Evolutionary conservation across 2,113 vertebrate genomes (phyloP).

Genomic region (Bufo bufo): DNA sequence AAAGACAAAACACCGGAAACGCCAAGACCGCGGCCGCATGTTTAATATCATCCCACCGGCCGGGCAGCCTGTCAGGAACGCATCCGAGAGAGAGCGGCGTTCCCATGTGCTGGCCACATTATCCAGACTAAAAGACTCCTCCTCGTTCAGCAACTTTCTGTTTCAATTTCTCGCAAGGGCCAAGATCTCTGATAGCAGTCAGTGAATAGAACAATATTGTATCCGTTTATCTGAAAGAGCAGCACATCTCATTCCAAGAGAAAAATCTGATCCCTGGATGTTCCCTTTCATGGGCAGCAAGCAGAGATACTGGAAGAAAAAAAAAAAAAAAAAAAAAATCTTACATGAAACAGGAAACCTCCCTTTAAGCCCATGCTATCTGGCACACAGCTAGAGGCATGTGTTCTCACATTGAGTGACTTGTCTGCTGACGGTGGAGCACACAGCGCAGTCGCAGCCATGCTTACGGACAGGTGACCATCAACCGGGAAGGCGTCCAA

Average conservation of each 20-base stretch:
- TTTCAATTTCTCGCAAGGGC: too few relatives aligned
- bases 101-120: constrained; percentile 8
- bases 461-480: neutral
- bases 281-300: too few relatives aligned
- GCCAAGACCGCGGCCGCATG: neutral
- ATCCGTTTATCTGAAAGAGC: too few relatives aligned
- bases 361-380: neutral
- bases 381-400: neutral
- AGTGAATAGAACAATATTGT: neutral
- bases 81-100: neutral
- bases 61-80: neutral
- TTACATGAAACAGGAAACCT: too few relatives aligned
- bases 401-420: neutral
- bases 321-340: too few relatives aligned
- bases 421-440: neutral
- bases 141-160: too few relatives aligned
- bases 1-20: neutral
- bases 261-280: too few relatives aligned
- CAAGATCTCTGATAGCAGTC: neutral
- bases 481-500: too few relatives aligned
- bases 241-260: too few relatives aligned
- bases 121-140: too few relatives aligned
- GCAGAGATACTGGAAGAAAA: too few relatives aligned
- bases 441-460: neutral
- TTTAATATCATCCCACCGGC: neutral